Evolutionary conservation across 1,140 invertebrate species (phyloP).

Genomic region (Limonius californicus): DNA sequence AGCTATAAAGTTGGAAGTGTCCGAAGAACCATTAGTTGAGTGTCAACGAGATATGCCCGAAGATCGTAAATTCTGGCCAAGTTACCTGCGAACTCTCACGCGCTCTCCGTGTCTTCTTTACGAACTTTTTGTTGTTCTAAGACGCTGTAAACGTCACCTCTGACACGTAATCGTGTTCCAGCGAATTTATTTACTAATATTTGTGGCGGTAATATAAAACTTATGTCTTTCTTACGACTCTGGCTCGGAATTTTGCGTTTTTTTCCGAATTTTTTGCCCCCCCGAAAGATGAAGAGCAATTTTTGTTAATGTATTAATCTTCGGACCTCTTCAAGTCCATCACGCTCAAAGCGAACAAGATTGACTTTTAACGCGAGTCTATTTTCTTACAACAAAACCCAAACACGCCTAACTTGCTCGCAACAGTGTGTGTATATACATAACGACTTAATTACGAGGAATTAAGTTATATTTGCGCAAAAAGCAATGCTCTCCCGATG

Average conservation of each 20-base stretch:
- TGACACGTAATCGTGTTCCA: constrained; percentile 11
- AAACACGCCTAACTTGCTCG: too few species aligned
- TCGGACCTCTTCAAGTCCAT: too few species aligned
- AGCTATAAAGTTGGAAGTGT: neutral
- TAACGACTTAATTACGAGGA: neutral
- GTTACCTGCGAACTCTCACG: constrained; percentile 12
- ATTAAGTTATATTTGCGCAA: neutral
- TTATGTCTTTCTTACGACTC: neutral
- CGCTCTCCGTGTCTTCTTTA: constrained; percentile 8
- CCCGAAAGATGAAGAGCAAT: too few species aligned
- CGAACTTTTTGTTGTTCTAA: constrained; percentile 8
- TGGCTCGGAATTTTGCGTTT: too few species aligned
- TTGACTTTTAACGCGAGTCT: too few species aligned
- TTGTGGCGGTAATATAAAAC: neutral
- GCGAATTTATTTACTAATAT: constrained; percentile 16
- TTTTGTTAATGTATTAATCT: too few species aligned
- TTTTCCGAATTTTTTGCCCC: too few species aligned
- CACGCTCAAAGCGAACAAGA: too few species aligned
- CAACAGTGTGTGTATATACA: neutral
- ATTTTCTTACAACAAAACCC: too few species aligned
- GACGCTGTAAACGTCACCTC: constrained; percentile 12
- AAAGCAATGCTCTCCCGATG: neutral
- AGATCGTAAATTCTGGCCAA: constrained; percentile 5
- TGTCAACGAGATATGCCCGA: constrained; percentile 9
- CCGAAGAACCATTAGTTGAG: constrained; percentile 1